Evolutionary conservation across 1,140 invertebrate species (phyloP).

Genomic region (Aphelinus certus): DNA sequence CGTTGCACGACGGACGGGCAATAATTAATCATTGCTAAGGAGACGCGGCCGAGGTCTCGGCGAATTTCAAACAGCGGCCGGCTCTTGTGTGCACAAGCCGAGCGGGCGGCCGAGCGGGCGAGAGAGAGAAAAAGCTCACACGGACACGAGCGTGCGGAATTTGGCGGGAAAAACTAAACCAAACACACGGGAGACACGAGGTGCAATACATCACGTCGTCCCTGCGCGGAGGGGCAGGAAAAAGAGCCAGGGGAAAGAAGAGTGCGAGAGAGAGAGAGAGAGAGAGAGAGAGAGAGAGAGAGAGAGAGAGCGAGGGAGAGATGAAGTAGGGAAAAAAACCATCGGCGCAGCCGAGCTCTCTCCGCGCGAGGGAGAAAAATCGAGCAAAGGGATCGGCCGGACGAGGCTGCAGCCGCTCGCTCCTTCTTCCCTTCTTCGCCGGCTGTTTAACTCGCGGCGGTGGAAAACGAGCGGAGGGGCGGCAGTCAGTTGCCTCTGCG

Average conservation of each 20-base stretch:
- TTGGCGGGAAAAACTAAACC: conserved; percentile 65
- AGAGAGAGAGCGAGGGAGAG: conserved; percentile 47
- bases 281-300: conserved; percentile 46
- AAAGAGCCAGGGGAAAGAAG: conserved; percentile 22
- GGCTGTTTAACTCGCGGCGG: conserved; percentile 9
- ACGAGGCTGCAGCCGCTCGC: conserved; percentile 10
- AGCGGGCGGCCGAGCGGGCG: no score
- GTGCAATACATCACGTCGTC: conserved; percentile 62
- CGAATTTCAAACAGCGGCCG: conserved; percentile 44
- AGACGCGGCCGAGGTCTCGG: conserved; percentile 39
- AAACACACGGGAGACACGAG: conserved; percentile 55
- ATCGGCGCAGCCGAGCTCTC: conserved; percentile 18
- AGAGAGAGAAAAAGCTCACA: conserved; percentile 18
- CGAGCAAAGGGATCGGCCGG: background rate
- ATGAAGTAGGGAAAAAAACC: conserved; percentile 32
- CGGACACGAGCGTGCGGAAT: conserved; percentile 48
- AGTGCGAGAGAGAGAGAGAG: conserved; percentile 41
- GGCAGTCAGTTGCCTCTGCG: background rate
- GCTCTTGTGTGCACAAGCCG: no score
- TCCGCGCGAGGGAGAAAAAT: conserved; percentile 32
- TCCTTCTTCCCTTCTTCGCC: conserved; percentile 8
- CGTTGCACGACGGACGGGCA: conserved; percentile 33
- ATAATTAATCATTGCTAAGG: conserved; percentile 62
- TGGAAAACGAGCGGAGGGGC: conserved; percentile 2
- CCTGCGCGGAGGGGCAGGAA: conserved; percentile 18